A percentile compares a stretch with the other conserved stretches of the same genome.
phyloP scores from a whole-genome alignment of 2,797 vertebrate genomes.

The Gila robusta region DNA sequence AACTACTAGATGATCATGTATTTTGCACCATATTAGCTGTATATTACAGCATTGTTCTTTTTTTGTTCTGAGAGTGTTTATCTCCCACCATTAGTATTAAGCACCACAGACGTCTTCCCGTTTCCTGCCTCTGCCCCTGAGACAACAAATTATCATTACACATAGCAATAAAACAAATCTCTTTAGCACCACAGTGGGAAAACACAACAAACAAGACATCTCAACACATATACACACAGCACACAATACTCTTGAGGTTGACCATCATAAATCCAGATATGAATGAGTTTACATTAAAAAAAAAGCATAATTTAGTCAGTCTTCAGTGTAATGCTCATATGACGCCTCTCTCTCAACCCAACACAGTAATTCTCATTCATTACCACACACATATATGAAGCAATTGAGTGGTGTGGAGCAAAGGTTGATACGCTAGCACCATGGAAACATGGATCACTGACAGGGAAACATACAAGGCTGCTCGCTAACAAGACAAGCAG shows the following conservation, averaged over 20 bases:
- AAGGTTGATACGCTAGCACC: slow-evolving; percentile 36
- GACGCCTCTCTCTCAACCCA: neutral
- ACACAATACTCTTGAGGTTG: slow-evolving; percentile 48
- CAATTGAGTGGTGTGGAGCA: neutral
- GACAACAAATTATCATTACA: slow-evolving; percentile 61
- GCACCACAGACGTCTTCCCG: slow-evolving; percentile 66
- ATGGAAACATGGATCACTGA: slow-evolving; percentile 35
- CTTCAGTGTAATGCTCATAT: slow-evolving; percentile 16
- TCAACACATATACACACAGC: slow-evolving; percentile 65
- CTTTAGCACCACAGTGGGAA: slow-evolving; percentile 77
- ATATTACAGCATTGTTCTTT: slow-evolving; percentile 1
- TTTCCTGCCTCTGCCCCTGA: slow-evolving; percentile 62
- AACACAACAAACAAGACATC: slow-evolving; percentile 63
- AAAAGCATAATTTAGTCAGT: neutral
- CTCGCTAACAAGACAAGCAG: slow-evolving; percentile 33
- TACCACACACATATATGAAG: slow-evolving; percentile 19
- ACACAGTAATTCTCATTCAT: slow-evolving; percentile 12
- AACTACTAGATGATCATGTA: neutral
- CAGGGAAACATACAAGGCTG: slow-evolving; percentile 35
- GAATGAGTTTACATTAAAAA: neutral
- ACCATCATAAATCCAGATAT: slow-evolving; percentile 24
- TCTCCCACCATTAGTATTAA: slow-evolving; percentile 58
- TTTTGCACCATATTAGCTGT: slow-evolving; percentile 15
- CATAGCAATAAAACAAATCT: slow-evolving; percentile 66
- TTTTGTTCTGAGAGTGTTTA: slow-evolving; percentile 47